A percentile compares a stretch with the other conserved stretches of the same genome.
Evolutionary conservation across 2,113 vertebrate genomes (phyloP).

Genomic region (Oncorhynchus nerka): DNA sequence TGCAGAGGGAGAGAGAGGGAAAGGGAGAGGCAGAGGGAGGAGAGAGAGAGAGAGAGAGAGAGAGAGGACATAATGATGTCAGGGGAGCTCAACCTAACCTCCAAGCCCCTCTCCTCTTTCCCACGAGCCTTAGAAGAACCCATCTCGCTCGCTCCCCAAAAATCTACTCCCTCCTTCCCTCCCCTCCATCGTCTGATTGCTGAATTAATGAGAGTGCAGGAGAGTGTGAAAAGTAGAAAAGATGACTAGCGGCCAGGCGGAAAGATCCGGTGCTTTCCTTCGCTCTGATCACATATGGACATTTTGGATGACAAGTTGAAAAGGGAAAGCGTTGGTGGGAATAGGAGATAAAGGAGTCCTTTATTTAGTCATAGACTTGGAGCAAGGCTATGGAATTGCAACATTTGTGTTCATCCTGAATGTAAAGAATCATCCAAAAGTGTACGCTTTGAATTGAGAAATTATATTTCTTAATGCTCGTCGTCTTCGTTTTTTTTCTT

Average conservation of each 20-base stretch:
- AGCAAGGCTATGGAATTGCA: neutral
- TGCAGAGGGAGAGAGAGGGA: too few relatives aligned
- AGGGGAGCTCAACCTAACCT: neutral
- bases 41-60: too few relatives aligned
- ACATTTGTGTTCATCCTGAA: neutral
- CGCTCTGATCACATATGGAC: slow-evolving; percentile 17
- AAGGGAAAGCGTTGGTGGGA: neutral
- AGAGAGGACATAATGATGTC: neutral
- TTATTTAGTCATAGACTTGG: neutral
- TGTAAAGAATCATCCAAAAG: neutral
- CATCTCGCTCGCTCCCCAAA: neutral
- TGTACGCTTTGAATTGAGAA: neutral
- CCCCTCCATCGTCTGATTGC: neutral
- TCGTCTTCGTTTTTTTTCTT: neutral
- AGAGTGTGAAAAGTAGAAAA: slow-evolving; percentile 15
- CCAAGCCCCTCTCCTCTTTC: neutral
- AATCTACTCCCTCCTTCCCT: neutral
- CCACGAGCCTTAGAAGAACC: neutral
- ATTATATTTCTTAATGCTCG: neutral
- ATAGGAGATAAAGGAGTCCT: neutral
- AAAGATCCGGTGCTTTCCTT: slow-evolving; percentile 10
- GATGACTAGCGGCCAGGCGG: slow-evolving; percentile 27
- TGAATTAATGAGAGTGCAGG: neutral
- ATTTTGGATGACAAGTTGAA: slow-evolving; percentile 19
- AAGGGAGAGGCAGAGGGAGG: neutral